Base-by-base conservation (phyloP, 2,888 invertebrate species). In the Lepidonotus clava region DNA sequence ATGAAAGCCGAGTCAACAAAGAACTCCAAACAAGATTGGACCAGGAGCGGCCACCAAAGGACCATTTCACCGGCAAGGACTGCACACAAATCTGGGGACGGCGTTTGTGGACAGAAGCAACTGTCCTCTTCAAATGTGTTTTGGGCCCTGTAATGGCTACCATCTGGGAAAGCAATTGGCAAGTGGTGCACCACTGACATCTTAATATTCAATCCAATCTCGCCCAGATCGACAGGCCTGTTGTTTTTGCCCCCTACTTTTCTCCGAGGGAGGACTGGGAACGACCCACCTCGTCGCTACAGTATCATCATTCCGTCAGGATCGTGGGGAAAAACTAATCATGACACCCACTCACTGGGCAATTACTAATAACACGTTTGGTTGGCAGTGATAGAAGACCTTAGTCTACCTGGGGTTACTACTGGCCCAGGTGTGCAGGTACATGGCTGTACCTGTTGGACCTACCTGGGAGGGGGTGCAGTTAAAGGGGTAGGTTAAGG, bases 111-210 rank as follows among this genome's bases (percentile, higher is more conserved):
- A 61, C 61, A n/a, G 28, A 61, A 32, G 28, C 61, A 61, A 61
- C 61, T 32, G 24, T 24, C 61, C 61, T 61, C 61, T 61, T 61
- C 61, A 61, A 24, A 61, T 61, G 61, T 61, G 61, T 61, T 61
- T 61, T 61, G 28, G 61, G 24, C 28, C 11, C 28, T 24, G 24
- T 61, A 61, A 61, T 61, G 24, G 28, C 14, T 1, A 61, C 5
- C 61, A 28, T 61, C 61, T 61, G 61, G 24, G 61, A 61, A 61
- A 61, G 28, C 61, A 61, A 61, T 61, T n/a, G 5, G 61, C 28
- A 32, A 61, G 28, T 61, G 28, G 28, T 28, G 28, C 28, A 4
- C 24, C 61, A 1, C 24, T 61, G 61, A 61, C 61, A 61, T 61
- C 61, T 61, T 61, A 28, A 61, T 61, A 61, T 61, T 24, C 24